Evolutionary conservation across 2,888 invertebrate species (phyloP).

Genomic region (Andrena flavipes): DNA sequence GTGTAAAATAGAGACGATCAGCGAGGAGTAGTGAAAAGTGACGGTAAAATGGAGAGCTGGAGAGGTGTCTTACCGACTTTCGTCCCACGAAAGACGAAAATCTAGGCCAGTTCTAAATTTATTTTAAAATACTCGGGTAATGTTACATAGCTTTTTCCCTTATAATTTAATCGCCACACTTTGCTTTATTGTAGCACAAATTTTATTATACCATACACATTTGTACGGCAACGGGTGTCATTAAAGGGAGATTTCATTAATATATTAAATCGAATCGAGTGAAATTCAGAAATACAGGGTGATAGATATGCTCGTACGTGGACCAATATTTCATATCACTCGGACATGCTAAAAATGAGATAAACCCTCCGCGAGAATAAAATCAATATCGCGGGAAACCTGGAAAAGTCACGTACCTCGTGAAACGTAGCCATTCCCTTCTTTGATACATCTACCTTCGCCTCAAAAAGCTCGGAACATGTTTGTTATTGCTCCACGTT

Average conservation of each 20-base stretch:
- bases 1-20: not conserved
- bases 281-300: too few species aligned
- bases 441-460: constrained; percentile 17
- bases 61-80: not conserved
- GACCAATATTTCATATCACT: not conserved
- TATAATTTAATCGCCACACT: too few species aligned
- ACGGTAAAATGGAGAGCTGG: not conserved
- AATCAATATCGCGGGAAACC: constrained; percentile 9
- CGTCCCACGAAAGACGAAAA: too few species aligned
- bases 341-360: constrained; percentile 11
- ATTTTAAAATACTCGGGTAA: too few species aligned
- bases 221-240: too few species aligned
- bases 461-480: not conserved
- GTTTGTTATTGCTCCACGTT: constrained; percentile 30
- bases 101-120: too few species aligned
- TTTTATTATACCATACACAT: too few species aligned
- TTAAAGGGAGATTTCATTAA: too few species aligned
- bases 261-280: too few species aligned
- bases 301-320: not conserved
- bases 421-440: not conserved
- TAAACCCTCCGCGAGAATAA: not conserved
- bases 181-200: too few species aligned
- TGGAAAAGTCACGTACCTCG: constrained; percentile 22
- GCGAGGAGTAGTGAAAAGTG: not conserved
- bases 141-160: too few species aligned